Evolutionary conservation across 1,140 invertebrate genomes (phyloP), one percentile per base, ranked within the genome.

Genomic region (Temnothorax longispinosus): DNA sequence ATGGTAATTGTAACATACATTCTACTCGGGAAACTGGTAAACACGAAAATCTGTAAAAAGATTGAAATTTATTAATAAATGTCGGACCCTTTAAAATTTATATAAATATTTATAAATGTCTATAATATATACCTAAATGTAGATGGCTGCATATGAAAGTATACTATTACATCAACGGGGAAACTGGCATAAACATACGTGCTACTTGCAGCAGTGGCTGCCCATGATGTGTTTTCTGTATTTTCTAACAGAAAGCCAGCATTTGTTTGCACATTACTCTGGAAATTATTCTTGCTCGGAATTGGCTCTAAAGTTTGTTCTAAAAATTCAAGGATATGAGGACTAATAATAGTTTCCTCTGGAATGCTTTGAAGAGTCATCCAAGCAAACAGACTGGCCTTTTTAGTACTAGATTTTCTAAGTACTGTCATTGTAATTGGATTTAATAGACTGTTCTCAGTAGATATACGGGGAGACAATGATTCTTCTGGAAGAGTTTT

Each of bases 141-240:
- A 15, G 99, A 99, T 0, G 99, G 99, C 93, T 99, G 98, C 97
- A 99, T 99, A 94, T 99, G 98, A 95, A 99, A 99, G 94, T 99
- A 99, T 8, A 99, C 99, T 90, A 99, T 98, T 11, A 99, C 98
- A 96, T 99, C 99, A 0, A 99, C 99, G 0, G 99, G 99, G 94
- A 99, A 99, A 82, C 98, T 99, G 13, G 98, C 97, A 92, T 98
- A 98, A 84, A 97, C 97, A 93, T 98, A 98, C 94, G 98, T 97
- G 6, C 97, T 97, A 93, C 96, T 97, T 18, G 96, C 94, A 11
- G 96, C 96, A 3, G 93, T 93, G 8, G 92, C 94, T 15, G 95
- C 94, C 90, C 94, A 95, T 50, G 94, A 94, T 5, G 94, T 93
- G 86, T 94, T 95, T 60, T 95, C 94, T 21, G 87, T 91, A 65